Conservation (phyloP, 2,888 invertebrate species). For the Heliconius erato region DNA sequence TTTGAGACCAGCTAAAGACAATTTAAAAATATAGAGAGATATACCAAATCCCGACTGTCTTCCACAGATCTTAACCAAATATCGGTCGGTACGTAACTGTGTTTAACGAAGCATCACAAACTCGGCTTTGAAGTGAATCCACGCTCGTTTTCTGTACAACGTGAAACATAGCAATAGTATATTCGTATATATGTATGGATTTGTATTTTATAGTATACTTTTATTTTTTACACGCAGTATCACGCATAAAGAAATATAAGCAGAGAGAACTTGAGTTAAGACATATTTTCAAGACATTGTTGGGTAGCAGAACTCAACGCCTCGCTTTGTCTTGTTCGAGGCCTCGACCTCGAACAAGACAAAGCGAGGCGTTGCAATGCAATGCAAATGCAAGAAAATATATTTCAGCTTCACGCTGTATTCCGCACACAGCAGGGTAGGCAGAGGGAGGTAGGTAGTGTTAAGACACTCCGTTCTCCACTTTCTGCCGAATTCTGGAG, state of each 20-base stretch:
- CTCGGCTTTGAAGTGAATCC: slow-evolving; percentile 54
- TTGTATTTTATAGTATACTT: not conserved
- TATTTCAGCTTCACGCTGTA: too few species aligned
- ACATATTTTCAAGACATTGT: not conserved
- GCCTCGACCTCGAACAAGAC: too few species aligned
- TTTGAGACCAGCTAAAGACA: not conserved
- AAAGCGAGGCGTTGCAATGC: too few species aligned
- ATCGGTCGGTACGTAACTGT: slow-evolving; percentile 46
- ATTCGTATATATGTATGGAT: slow-evolving; percentile 37
- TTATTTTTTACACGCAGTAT: not conserved
- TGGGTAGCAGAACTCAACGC: not conserved
- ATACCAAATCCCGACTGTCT: slow-evolving; percentile 7
- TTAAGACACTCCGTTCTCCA: too few species aligned
- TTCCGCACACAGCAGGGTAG: too few species aligned
- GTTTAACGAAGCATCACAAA: slow-evolving; percentile 56
- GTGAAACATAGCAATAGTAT: slow-evolving; percentile 46
- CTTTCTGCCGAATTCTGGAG: too few species aligned
- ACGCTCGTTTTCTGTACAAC: slow-evolving; percentile 44
- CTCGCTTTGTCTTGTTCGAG: not conserved
- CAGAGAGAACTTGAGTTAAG: not conserved
- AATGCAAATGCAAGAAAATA: too few species aligned
- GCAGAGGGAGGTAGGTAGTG: too few species aligned
- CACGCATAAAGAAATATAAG: rapidly evolving
- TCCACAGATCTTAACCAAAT: slow-evolving; percentile 22
- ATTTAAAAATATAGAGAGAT: not conserved